These are phyloP conservation scores for Capreolus pygargus DNA, from an alignment of 2,113 vertebrate species.

Conservation along the genomic window DNA sequence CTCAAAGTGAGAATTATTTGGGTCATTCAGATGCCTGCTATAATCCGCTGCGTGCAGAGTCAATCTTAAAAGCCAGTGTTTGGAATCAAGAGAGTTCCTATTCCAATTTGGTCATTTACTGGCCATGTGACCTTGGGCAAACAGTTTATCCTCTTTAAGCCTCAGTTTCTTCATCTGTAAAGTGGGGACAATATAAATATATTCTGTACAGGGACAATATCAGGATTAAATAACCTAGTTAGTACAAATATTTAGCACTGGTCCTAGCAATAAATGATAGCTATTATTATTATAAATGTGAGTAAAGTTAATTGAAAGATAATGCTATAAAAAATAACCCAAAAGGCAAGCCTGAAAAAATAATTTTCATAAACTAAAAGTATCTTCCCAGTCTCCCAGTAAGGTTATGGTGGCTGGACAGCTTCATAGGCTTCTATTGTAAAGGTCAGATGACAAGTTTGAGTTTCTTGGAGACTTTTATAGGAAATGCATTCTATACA, in stretches of 20 bases:
- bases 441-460: neutral
- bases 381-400: neutral
- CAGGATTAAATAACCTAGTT: neutral
- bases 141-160: neutral
- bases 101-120: neutral
- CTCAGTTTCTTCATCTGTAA: neutral
- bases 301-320: neutral
- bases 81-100: neutral
- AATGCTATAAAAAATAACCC: neutral
- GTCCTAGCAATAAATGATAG: neutral
- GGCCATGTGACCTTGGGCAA: neutral
- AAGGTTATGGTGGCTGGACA: neutral
- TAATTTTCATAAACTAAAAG: neutral
- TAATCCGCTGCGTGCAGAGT: neutral
- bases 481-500: neutral
- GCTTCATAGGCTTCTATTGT: neutral
- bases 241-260: neutral
- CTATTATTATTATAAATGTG: neutral
- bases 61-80: neutral
- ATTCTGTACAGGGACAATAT: neutral
- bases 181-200: neutral
- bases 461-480: neutral
- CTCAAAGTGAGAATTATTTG: neutral
- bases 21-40: neutral
- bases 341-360: neutral